Base-by-base conservation (phyloP, 53 echinoderm and acorn worm species). In the Patiria pectinifera region DNA sequence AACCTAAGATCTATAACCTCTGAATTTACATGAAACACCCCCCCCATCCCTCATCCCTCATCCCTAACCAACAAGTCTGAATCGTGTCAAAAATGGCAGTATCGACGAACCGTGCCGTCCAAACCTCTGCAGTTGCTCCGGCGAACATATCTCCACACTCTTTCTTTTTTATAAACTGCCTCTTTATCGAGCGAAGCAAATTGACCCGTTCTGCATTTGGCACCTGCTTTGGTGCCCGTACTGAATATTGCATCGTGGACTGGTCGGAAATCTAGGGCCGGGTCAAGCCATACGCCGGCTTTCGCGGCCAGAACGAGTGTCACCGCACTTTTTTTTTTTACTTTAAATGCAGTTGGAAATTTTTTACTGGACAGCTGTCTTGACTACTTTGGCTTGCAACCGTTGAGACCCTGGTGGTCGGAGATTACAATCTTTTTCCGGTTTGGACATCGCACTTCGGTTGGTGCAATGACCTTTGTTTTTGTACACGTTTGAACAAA, bases 221-320 rank as follows among this genome's bases (percentile, higher is more conserved):
- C 88, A 88, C 88, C 88, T 88, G 88, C 88, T 60, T 11, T 22
- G 3, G 69, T 75, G 86, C 86, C 74, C 49, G 86, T 22, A 13
- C 58, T 82, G 83, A 79, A 46, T 79, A 79, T 79, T 6, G 4
- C n/a, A 26, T 76, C 1, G 35, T 19, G 77, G 77, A 7, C 0
- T 5, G 77, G 44, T 53, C 53, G 5, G 53, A 53, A 53, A 53
- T 53, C 53, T 24, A n/a, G 5, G 76, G 25, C 76, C 5, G 26
- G 44, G 23, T 22, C 44, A 26, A n/a, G 74, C 74, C 13, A 22
- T 74, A 11, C 16, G 74, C 24, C 10, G 44, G 46, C 15, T 43
- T 19, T 11, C 4, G 11, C n/a, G 5, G 48, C 26, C 82, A 18
- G 6, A 3, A 16, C 18, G 15, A 1, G 82, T 82, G 82, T 82